Conservation (phyloP, 2,888 invertebrate species). For the Meiosimyza decipiens region DNA sequence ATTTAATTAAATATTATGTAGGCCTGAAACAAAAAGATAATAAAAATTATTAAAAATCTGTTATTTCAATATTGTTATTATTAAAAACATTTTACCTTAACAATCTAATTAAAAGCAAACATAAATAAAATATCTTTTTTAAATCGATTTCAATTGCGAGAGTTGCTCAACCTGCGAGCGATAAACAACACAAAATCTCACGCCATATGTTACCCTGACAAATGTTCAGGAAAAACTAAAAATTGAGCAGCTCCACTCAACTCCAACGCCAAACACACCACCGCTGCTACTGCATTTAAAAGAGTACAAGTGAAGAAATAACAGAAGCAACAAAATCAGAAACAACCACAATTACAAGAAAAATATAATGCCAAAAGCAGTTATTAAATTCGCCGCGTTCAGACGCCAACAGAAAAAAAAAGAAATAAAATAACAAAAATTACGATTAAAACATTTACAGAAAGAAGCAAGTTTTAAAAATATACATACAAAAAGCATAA, state of each 20-base stretch:
- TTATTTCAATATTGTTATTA: background rate
- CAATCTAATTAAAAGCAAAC: too few species aligned
- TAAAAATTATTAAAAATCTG: background rate
- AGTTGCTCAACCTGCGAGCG: background rate
- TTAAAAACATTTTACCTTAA: background rate
- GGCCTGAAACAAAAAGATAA: background rate
- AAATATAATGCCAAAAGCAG: slow-evolving; percentile 2
- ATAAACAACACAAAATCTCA: background rate
- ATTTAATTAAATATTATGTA: background rate
- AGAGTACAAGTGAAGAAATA: too few species aligned
- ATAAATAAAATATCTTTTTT: slow-evolving; percentile 12
- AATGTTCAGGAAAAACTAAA: slow-evolving; percentile 23
- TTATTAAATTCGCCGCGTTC: slow-evolving; percentile 8
- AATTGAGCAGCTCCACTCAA: too few species aligned
- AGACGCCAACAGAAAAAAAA: background rate
- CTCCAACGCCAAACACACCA: too few species aligned
- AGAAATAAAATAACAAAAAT: background rate
- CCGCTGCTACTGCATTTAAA: too few species aligned
- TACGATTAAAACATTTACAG: slow-evolving; percentile 6
- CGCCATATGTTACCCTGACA: slow-evolving; percentile 2
- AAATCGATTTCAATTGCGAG: slow-evolving; percentile 24
- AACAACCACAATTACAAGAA: slow-evolving; percentile 1
- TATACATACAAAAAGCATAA: background rate
- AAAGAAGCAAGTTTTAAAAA: background rate
- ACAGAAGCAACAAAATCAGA: too few species aligned